phyloP scores from a whole-genome alignment of 2,888 invertebrate species.

The Drosophila birchii region DNA sequence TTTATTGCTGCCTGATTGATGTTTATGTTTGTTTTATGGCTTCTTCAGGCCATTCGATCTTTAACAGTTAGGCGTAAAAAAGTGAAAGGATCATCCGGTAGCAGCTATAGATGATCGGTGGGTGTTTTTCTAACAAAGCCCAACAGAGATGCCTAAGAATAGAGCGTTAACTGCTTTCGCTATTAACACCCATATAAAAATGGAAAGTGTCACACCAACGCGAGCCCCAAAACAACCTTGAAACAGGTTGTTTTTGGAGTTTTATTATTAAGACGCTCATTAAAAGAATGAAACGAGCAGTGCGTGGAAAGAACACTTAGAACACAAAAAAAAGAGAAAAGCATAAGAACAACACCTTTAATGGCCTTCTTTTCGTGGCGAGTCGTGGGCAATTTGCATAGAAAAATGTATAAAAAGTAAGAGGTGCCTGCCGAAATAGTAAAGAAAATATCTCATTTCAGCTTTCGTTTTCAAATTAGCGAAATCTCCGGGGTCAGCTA shows the following conservation, averaged over 20 bases:
- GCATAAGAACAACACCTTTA: slow-evolving; percentile 19
- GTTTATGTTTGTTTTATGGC: slow-evolving; percentile 45
- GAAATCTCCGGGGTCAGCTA: slow-evolving; percentile 55
- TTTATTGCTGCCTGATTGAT: slow-evolving; percentile 65
- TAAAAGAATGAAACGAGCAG: slow-evolving; percentile 32
- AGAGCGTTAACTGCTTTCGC: slow-evolving; percentile 60
- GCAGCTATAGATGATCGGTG: slow-evolving; percentile 51
- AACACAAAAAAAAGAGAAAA: slow-evolving; percentile 68
- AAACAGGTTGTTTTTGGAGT: slow-evolving; percentile 37
- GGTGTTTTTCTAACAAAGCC: slow-evolving; percentile 45
- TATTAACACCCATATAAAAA: slow-evolving; percentile 44
- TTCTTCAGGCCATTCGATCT: slow-evolving; percentile 37
- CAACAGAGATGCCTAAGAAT: slow-evolving; percentile 14
- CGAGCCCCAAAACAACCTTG: slow-evolving; percentile 68
- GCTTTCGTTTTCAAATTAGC: slow-evolving; percentile 67
- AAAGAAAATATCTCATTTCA: slow-evolving; percentile 28
- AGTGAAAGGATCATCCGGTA: slow-evolving; percentile 69
- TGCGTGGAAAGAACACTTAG: slow-evolving; percentile 42
- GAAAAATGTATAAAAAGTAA: slow-evolving; percentile 64
- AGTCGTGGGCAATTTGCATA: slow-evolving; percentile 65
- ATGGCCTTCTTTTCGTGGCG: slow-evolving; percentile 1
- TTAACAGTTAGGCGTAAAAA: slow-evolving; percentile 61
- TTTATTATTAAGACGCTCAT: slow-evolving; percentile 30
- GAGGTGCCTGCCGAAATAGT: slow-evolving; percentile 35
- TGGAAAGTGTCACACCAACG: slow-evolving; percentile 67